phyloP scores from a whole-genome alignment of 2,113 vertebrate genomes.

The Arothron firmamentum region DNA sequence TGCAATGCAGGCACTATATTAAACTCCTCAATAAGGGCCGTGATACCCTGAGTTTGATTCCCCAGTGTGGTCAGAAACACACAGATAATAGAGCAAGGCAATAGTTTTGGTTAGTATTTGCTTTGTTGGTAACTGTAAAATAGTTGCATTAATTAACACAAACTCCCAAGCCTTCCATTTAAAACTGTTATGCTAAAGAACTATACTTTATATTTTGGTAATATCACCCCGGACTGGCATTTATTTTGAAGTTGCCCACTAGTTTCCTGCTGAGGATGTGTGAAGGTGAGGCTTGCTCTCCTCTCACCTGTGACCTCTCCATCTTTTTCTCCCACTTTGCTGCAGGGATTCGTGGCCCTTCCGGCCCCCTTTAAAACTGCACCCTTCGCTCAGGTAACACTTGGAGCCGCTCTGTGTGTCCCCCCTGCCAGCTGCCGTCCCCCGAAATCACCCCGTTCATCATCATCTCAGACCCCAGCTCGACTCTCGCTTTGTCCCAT shows the following conservation, averaged over 20 bases:
- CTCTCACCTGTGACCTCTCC: slow-evolving; percentile 43
- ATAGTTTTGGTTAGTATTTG: too few relatives aligned
- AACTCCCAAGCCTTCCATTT: too few relatives aligned
- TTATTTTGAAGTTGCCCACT: not conserved
- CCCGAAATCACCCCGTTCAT: not conserved
- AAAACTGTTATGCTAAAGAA: too few relatives aligned
- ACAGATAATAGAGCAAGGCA: too few relatives aligned
- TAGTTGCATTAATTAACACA: too few relatives aligned
- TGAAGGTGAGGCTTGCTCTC: not conserved
- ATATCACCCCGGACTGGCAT: not conserved
- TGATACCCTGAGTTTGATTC: too few relatives aligned
- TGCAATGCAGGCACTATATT: too few relatives aligned
- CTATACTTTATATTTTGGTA: not conserved
- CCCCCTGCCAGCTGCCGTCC: slow-evolving; percentile 18
- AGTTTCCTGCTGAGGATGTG: not conserved
- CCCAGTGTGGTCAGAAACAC: too few relatives aligned
- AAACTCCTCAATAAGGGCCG: too few relatives aligned
- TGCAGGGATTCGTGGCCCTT: slow-evolving; percentile 80
- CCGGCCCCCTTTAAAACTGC: slow-evolving; percentile 78
- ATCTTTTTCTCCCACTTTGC: slow-evolving; percentile 68
- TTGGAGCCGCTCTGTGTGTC: slow-evolving; percentile 44
- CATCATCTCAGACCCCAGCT: slow-evolving; percentile 24
- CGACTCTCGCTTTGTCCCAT: slow-evolving; percentile 13
- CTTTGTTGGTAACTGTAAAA: too few relatives aligned
- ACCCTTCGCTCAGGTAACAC: slow-evolving; percentile 79